Evolutionary conservation across 2,113 vertebrate genomes (phyloP), one percentile per base, ranked within the genome.

Genomic region (Chitala chitala): DNA sequence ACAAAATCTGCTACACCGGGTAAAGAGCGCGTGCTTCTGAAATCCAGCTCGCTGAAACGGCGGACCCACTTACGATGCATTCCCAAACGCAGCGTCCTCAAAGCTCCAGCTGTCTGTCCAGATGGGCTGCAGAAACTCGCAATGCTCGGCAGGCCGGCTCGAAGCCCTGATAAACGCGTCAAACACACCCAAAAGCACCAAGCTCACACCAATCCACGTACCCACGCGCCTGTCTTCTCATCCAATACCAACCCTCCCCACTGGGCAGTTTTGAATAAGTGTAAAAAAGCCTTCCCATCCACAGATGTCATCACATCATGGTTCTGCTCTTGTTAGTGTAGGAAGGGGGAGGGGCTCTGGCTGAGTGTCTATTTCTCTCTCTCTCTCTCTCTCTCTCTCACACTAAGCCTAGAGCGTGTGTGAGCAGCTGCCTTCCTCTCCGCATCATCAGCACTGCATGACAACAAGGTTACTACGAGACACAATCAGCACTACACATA

Each of bases 61-160:
- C 31, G n/a, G 26, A 61, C 2, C 6, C 33, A 63, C 59, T 63
- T 63, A 63, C 59, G 33, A 63, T 36, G 59, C 59, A 63, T 63
- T 38, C 15, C 20, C 38, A 36, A 38, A 33, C 20, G 29, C 64
- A 24, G 22, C 22, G 36, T 10, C 13, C 36, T 10, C 46, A 48
- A 7, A 7, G 5, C 5, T 20, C 48, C 48, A 44, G n/a, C 22
- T 26, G 24, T 4, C 40, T 7, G 22, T 20, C 42, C 40, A 3
- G 36, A 40, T 20, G 1, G 5, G 51, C 20, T 4, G 51, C 51
- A 17, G 20, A 55, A 17, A n/a, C 53, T 15, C 53, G 48, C 20
- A 1, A 15, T 2, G 2, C 7, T 10, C 20, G 48, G 48, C 7
- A 20, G 12, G 12, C 48, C 12, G 48, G 2, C 48, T 51, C 48